A percentile compares a stretch with the other conserved stretches of the same genome.
phyloP scores from a whole-genome alignment of 2,113 vertebrate genomes.

The Phaetusa simplex region DNA sequence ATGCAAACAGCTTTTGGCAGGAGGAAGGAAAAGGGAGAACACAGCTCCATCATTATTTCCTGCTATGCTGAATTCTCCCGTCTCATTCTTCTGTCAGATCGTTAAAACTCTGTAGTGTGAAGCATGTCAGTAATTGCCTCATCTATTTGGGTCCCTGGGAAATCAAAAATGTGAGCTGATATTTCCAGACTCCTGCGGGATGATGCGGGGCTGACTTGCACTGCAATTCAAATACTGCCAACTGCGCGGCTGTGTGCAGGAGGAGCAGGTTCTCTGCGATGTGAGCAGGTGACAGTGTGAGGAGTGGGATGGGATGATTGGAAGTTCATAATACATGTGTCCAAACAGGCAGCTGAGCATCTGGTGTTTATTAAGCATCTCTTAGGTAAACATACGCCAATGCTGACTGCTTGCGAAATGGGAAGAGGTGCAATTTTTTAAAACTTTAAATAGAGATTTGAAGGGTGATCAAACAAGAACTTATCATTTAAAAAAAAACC shows the following conservation, averaged over 20 bases:
- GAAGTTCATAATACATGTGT: background rate
- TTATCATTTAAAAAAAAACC: background rate
- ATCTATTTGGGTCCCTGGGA: background rate
- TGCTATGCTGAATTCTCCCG: accelerated
- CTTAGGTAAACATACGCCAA: background rate
- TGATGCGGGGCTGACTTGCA: background rate
- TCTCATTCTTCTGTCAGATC: background rate
- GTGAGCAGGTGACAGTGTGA: background rate
- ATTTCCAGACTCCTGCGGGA: background rate
- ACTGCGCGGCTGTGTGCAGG: background rate
- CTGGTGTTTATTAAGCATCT: background rate
- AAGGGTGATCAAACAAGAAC: background rate
- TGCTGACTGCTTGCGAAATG: background rate
- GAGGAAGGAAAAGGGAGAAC: background rate
- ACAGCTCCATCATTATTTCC: background rate
- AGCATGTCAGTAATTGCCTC: background rate
- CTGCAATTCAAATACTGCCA: background rate
- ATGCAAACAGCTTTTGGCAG: accelerated
- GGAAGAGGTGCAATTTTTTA: background rate
- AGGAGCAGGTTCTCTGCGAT: background rate
- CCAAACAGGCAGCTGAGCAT: background rate
- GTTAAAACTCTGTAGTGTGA: background rate
- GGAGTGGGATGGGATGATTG: background rate
- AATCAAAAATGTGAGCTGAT: background rate
- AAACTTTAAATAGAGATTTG: background rate